phyloP scores from a whole-genome alignment of 2,797 vertebrate genomes.

The Diplodus puntazzo region DNA sequence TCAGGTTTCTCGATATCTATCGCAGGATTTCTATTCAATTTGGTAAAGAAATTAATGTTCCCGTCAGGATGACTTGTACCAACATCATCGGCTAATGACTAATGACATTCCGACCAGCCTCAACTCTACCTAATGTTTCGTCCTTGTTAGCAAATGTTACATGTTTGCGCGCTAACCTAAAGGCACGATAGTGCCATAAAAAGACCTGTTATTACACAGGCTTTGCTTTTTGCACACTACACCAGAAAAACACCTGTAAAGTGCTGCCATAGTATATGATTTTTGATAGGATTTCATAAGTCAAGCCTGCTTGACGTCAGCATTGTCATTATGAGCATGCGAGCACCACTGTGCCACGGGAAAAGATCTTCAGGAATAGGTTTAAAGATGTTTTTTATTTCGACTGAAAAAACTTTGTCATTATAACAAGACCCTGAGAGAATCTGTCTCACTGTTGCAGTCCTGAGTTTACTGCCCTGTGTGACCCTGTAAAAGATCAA shows the following conservation, averaged over 20 bases:
- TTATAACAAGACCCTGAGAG: constrained; percentile 37
- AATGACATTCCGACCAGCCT: not conserved
- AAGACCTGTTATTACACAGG: no score
- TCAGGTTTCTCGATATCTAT: not conserved
- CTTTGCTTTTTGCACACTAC: no score
- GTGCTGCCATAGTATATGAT: no score
- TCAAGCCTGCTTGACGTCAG: not conserved
- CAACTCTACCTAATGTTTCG: not conserved
- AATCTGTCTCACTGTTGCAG: not conserved
- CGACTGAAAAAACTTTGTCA: constrained; percentile 16
- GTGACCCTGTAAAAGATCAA: constrained; percentile 6
- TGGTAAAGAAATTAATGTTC: not conserved
- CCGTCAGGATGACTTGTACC: no score
- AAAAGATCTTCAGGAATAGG: not conserved
- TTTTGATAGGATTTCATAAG: no score
- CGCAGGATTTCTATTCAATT: not conserved
- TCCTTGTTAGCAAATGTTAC: not conserved
- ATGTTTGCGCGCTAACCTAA: not conserved
- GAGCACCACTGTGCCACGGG: no score
- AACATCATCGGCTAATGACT: not conserved
- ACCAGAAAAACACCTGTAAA: no score
- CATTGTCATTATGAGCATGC: no score
- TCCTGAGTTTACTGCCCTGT: constrained; percentile 16
- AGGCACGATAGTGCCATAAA: no score
- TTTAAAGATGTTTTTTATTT: not conserved